Base-by-base conservation (phyloP, 1,140 invertebrate species). In the Drosophila pallidifrons region DNA sequence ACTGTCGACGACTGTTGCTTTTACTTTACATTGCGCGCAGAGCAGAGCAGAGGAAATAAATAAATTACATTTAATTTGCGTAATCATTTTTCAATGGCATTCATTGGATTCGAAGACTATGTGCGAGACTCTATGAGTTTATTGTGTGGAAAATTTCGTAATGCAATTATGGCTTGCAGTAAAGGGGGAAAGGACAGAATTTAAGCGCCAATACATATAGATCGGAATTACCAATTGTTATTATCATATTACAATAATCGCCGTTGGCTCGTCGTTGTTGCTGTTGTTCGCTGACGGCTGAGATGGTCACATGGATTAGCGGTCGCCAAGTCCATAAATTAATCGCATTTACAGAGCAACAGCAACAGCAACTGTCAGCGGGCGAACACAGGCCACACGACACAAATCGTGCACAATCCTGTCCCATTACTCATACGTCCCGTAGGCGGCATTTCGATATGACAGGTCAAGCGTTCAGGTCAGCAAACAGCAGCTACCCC, bases 31-130 rank as follows among this genome's bases (percentile, higher is more conserved):
- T 63, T 67, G 64, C 28, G 64, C 28, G 75, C 15, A 35, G 20
- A 25, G 20, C 20, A 25, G 20, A 25, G 20, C 20, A 25, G 20
- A 25, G 20, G 49, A 70, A 68, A 61, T 61, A 82, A 83, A 87
- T 78, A 83, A 88, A 88, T 83, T 83, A 87, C 73, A 75, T 83
- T 88, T 87, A 88, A 87, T 87, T 87, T 87, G 72, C 83, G 79
- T 87, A 88, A 87, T 88, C 75, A 83, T 68, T 71, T 79, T 82
- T 87, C 76, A 82, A 87, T 87, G 79, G 79, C 82, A 87, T 67
- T 51, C 70, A 81, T 71, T 71, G 65, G 43, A 35, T 25, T 25
- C 20, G 20, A 25, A 3, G 20, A 25, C 20, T 25, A 25, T 32
- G 58, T 38, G 51, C 35, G 66, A 25, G 20, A 28, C 59, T 41